phyloP scores from a whole-genome alignment of 2,113 vertebrate species.

The Tringa solitaria region DNA sequence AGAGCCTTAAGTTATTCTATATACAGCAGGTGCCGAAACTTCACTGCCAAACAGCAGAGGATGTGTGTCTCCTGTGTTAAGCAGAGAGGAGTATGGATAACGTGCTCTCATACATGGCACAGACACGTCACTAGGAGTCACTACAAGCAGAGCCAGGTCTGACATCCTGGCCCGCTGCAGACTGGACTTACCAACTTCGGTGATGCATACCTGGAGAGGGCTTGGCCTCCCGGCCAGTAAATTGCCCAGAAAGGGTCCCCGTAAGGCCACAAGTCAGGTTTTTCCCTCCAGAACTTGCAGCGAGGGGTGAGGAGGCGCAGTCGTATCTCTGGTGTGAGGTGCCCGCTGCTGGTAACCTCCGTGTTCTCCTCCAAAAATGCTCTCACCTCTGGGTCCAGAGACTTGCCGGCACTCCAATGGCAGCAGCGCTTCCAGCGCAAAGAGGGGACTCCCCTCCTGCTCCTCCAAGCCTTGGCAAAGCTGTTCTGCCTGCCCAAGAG shows the following conservation, averaged over 20 bases:
- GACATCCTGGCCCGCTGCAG: background rate
- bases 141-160: background rate
- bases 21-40: background rate
- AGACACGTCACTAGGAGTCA: background rate
- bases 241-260: conserved; percentile 92
- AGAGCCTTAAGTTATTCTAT: background rate
- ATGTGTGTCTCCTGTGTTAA: background rate
- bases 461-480: conserved; percentile 6
- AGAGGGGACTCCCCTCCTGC: background rate
- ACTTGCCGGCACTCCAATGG: background rate
- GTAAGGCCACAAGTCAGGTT: conserved; percentile 89
- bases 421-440: background rate
- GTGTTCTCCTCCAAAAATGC: conserved; percentile 86
- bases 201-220: conserved; percentile 82
- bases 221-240: conserved; percentile 97
- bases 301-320: conserved; percentile 86
- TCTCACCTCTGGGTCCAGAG: conserved; percentile 58
- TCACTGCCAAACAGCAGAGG: background rate
- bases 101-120: fast-evolving
- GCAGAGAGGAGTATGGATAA: background rate
- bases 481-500: background rate
- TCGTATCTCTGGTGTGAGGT: conserved; percentile 87
- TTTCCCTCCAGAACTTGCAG: conserved; percentile 89
- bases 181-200: background rate
- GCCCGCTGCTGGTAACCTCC: conserved; percentile 74